A percentile compares a stretch with the other conserved stretches of the same genome.
Conservation (phyloP, 2,797 vertebrate genomes). For the Remorina albescens region DNA sequence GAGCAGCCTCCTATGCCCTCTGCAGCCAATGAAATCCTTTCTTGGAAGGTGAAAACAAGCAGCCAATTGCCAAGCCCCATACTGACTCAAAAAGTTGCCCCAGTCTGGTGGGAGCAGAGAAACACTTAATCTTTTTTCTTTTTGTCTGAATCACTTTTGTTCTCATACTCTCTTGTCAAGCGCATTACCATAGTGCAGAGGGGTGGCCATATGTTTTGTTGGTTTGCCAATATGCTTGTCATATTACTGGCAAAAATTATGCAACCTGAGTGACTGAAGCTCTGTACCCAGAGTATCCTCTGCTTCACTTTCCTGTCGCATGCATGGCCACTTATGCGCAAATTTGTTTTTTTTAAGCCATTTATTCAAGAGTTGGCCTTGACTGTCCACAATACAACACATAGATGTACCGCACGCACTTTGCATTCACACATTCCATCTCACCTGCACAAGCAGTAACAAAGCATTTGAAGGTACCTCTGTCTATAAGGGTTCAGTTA, state of each 20-base stretch:
- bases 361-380: constrained; percentile 30
- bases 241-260: constrained; percentile 40
- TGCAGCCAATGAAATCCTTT: constrained; percentile 75
- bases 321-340: constrained; percentile 24
- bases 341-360: constrained; percentile 23
- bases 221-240: constrained; percentile 48
- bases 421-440: not conserved
- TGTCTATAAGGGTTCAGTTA: constrained; percentile 20
- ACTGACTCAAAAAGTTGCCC: constrained; percentile 61
- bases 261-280: constrained; percentile 29
- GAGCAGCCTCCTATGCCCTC: constrained; percentile 73
- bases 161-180: constrained; percentile 34
- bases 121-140: constrained; percentile 47
- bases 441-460: not conserved
- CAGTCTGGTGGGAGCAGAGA: constrained; percentile 42
- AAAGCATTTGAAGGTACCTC: constrained; percentile 37
- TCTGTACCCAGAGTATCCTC: constrained; percentile 13
- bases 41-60: constrained; percentile 72
- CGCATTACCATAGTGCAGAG: constrained; percentile 31
- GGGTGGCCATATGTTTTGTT: constrained; percentile 48
- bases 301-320: constrained; percentile 9
- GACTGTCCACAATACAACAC: not conserved
- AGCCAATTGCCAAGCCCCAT: constrained; percentile 68
- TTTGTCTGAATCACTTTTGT: constrained; percentile 33
- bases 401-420: constrained; percentile 16